Evolutionary conservation across 2,888 invertebrate species (phyloP).

Genomic region (Falcaria lacertinaria): DNA sequence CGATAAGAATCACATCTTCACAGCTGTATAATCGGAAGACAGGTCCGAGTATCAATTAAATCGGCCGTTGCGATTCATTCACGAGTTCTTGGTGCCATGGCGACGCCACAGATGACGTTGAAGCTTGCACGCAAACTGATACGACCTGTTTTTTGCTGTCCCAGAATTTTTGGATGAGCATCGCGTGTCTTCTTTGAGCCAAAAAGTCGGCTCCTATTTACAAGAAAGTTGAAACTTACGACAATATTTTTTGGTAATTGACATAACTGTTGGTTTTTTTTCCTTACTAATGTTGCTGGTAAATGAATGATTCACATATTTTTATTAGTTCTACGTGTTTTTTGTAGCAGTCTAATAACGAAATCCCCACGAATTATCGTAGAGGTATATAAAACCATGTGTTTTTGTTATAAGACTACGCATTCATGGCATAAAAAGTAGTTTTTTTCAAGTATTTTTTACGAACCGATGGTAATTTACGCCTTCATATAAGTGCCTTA

Average conservation of each 20-base stretch:
- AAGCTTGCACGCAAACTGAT: conserved; percentile 50
- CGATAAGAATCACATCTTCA: conserved; percentile 12
- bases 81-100: conserved; percentile 56
- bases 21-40: conserved; percentile 33
- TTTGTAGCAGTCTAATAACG: too few species aligned
- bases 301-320: too few species aligned
- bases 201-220: neutral
- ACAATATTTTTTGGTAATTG: conserved; percentile 3
- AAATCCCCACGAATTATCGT: too few species aligned
- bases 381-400: too few species aligned
- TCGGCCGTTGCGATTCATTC: conserved; percentile 69
- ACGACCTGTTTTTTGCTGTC: conserved; percentile 25
- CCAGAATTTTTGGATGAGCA: conserved; percentile 17
- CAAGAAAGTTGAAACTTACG: neutral
- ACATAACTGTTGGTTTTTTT: too few species aligned
- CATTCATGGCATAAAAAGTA: too few species aligned
- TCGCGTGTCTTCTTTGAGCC: neutral
- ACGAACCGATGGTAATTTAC: too few species aligned
- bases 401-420: too few species aligned
- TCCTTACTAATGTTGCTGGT: too few species aligned
- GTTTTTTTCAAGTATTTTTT: too few species aligned
- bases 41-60: conserved; percentile 65
- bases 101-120: conserved; percentile 40
- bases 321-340: too few species aligned
- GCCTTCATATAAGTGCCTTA: too few species aligned